phyloP scores from a whole-genome alignment of 2,797 vertebrate species.

The Notolepis coatsorum region DNA sequence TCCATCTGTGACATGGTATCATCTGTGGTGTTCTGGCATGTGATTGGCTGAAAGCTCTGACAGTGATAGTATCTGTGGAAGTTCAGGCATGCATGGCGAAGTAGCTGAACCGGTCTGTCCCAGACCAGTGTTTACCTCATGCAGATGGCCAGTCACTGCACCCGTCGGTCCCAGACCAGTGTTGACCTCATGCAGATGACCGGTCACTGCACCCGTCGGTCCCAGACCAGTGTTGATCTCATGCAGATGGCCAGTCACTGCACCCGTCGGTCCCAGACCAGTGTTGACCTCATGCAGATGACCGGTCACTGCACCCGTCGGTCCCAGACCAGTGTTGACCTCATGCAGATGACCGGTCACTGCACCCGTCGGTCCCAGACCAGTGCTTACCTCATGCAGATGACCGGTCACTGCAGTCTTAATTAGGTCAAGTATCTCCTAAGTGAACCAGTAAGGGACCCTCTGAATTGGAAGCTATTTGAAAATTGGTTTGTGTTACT shows the following conservation, averaged over 20 bases:
- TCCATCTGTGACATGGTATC: no score
- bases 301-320: conserved; percentile 34
- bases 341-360: conserved; percentile 35
- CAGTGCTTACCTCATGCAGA: conserved; percentile 55
- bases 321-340: conserved; percentile 58
- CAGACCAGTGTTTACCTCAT: conserved; percentile 56
- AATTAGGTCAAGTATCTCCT: conserved; percentile 19
- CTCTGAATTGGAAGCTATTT: background rate
- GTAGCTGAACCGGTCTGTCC: conserved; percentile 69
- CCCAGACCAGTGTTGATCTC: conserved; percentile 58
- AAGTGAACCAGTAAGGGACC: background rate
- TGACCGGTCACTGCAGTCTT: background rate
- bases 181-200: conserved; percentile 52
- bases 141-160: conserved; percentile 12
- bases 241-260: conserved; percentile 14
- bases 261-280: conserved; percentile 48
- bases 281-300: conserved; percentile 54
- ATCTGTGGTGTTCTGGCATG: no score
- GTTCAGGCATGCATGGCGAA: conserved; percentile 42
- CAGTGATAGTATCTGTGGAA: conserved; percentile 50
- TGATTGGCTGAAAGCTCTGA: conserved; percentile 6
- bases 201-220: conserved; percentile 36
- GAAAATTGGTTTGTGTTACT: no score
- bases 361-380: conserved; percentile 66
- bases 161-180: conserved; percentile 52